Base-by-base conservation (phyloP, 1,140 invertebrate species). In the Harpegnathos saltator region DNA sequence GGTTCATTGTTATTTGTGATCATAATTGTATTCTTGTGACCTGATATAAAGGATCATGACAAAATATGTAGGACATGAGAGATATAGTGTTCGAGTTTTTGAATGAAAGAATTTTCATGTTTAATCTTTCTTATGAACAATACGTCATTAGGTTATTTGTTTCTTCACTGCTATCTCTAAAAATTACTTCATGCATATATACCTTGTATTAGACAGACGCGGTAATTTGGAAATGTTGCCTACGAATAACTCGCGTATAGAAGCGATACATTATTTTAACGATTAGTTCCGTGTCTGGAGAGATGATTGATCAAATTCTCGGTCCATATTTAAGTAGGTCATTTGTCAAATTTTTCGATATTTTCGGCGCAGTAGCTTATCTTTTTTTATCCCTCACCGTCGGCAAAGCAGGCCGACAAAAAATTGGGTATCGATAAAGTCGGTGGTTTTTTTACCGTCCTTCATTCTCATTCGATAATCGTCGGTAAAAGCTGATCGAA, bases 1-100 rank as follows among this genome's bases (percentile, higher is more conserved):
- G 33, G 38, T 9, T 44, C 56, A 38, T 71, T 90, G 44, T 93
- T 90, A 26, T 84, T 88, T 7, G 87, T 61, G 3, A 90, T 78
- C 91, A 94, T 92, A 73, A 0, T 52, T 17, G 19, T 33, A 1
- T 81, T 81, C 38, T n/a, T n/a, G n/a, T 44, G 38, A 44, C 4
- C 38, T 44, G 11, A 44, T 9, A 11, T 9, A 9, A 44, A 44
- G 9, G 2, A 33, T 33, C 38, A 44, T 9, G 38, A 44, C 38
- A 44, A 9, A 44, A 44, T 44, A 33, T 33, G 33, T 33, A 44
- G 11, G 7, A 9, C 7, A 9, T 44, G 7, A 44, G 38, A 44
- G 7, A 44, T 44, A 9, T 11, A 44, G 11, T 44, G 38, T 44
- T 44, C 3, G 4, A 9, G 38, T 4, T 9, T 44, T 44, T 44